Conservation (phyloP, 2,888 invertebrate genomes). For the Eucera pruinosa region DNA sequence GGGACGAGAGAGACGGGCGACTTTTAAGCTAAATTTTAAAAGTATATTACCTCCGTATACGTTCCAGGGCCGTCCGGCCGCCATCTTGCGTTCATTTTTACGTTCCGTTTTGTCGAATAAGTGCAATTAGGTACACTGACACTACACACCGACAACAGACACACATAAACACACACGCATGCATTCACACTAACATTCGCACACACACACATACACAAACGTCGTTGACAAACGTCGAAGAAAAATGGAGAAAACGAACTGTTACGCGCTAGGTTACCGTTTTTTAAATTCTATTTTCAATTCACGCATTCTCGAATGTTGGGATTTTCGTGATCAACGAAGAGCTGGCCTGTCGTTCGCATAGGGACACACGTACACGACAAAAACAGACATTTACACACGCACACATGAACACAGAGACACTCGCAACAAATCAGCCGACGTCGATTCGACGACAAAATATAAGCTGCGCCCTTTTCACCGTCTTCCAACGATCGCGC, state of each 20-base stretch:
- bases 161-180: constrained; percentile 30
- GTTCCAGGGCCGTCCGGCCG: constrained; percentile 82
- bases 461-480: constrained; percentile 40
- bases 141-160: constrained; percentile 48
- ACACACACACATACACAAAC: constrained; percentile 21
- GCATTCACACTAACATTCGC: neutral
- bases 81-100: constrained; percentile 83
- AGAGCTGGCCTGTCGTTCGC: constrained; percentile 77
- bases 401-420: constrained; percentile 14
- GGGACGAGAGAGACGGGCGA: constrained; percentile 18
- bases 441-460: constrained; percentile 68
- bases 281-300: constrained; percentile 83
- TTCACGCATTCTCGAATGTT: constrained; percentile 83
- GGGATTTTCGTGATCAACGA: constrained; percentile 84
- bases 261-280: constrained; percentile 83
- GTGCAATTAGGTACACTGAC: constrained; percentile 84
- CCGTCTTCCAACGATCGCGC: constrained; percentile 40
- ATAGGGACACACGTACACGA: constrained; percentile 69
- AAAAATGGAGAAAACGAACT: constrained; percentile 75
- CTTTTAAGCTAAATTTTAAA: constrained; percentile 67
- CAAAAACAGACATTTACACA: constrained; percentile 20
- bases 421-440: constrained; percentile 56
- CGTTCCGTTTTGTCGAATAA: constrained; percentile 83
- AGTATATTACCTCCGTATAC: constrained; percentile 79
- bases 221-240: constrained; percentile 52